Conservation (phyloP, 2,888 invertebrate species). For the Tachina grossa region DNA sequence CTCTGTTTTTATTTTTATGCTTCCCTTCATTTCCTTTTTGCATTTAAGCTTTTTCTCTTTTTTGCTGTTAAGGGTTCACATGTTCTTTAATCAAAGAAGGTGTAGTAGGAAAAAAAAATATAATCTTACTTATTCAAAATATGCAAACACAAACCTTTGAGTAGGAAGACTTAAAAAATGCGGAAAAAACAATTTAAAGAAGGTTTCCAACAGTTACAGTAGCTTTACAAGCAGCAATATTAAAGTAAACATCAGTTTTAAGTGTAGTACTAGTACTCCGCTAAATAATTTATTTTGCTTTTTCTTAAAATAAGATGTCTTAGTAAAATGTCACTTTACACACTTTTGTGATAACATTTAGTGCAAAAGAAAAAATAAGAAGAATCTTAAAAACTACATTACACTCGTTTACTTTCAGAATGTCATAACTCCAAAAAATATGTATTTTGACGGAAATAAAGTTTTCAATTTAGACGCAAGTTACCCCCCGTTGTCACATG, state of each 20-base stretch:
- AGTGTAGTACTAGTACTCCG: slow-evolving; percentile 3
- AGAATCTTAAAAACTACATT: too few species aligned
- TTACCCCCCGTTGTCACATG: too few species aligned
- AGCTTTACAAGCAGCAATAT: background rate
- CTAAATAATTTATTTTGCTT: slow-evolving; percentile 55
- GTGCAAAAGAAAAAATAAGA: background rate
- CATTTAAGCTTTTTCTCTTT: background rate
- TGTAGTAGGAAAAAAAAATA: background rate
- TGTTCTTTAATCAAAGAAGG: background rate
- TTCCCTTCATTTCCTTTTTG: background rate
- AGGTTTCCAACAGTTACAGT: background rate
- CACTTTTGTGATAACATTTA: background rate
- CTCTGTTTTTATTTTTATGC: background rate
- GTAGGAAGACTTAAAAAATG: slow-evolving; percentile 9
- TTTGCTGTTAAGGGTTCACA: background rate
- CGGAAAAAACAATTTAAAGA: slow-evolving; percentile 33
- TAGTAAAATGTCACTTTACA: slow-evolving; percentile 34
- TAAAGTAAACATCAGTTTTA: slow-evolving; percentile 20
- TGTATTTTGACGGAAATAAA: too few species aligned
- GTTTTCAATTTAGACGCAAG: too few species aligned
- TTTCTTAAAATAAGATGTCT: slow-evolving; percentile 10
- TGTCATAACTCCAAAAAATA: too few species aligned
- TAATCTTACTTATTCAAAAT: background rate
- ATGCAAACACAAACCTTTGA: background rate
- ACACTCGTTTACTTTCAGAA: too few species aligned